A percentile compares a stretch with the other conserved stretches of the same genome.
These are phyloP conservation scores for Drosophila rhopaloa DNA, from an alignment of 1,140 invertebrate genomes.

Conservation along the genomic window DNA sequence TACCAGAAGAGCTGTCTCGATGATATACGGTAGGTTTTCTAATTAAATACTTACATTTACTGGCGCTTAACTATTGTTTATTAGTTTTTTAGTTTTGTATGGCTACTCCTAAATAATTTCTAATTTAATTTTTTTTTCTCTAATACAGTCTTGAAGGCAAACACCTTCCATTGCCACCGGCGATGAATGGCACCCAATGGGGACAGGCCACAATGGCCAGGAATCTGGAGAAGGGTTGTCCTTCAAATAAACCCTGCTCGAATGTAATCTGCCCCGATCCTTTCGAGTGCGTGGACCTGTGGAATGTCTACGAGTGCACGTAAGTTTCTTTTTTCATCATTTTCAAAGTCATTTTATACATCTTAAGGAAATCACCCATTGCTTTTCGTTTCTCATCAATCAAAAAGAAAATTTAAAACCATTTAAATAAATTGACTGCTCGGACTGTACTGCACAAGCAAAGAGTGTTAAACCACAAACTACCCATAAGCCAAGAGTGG, in stretches of 20 bases:
- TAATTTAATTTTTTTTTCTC: not conserved
- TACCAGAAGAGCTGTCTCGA: conserved; percentile 92
- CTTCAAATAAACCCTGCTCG: conserved; percentile 96
- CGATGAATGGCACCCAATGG: conserved; percentile 97
- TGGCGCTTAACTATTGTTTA: not conserved
- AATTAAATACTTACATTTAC: not conserved
- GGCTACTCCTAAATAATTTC: not conserved
- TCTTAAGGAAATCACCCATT: conserved; percentile 39
- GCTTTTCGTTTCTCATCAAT: conserved; percentile 66
- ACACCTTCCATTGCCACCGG: conserved; percentile 95
- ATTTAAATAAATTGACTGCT: conserved; percentile 45
- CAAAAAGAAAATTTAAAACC: conserved; percentile 36
- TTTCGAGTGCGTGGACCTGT: conserved; percentile 98
- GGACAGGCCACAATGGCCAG: conserved; percentile 96
- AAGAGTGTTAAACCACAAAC: conserved; percentile 2
- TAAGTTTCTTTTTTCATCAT: conserved; percentile 86
- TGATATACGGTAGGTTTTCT: conserved; percentile 87
- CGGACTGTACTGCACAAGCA: conserved; percentile 43
- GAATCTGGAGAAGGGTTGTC: conserved; percentile 95
- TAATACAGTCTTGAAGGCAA: conserved; percentile 92
- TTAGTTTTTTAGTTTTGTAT: too few relatives aligned
- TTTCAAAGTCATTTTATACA: conserved; percentile 1
- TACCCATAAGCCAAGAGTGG: conserved; percentile 9
- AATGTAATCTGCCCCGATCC: conserved; percentile 95
- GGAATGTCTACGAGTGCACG: conserved; percentile 99